Evolutionary conservation across 2,113 vertebrate species (phyloP).

Genomic region (Pelecanoides urinatrix): DNA sequence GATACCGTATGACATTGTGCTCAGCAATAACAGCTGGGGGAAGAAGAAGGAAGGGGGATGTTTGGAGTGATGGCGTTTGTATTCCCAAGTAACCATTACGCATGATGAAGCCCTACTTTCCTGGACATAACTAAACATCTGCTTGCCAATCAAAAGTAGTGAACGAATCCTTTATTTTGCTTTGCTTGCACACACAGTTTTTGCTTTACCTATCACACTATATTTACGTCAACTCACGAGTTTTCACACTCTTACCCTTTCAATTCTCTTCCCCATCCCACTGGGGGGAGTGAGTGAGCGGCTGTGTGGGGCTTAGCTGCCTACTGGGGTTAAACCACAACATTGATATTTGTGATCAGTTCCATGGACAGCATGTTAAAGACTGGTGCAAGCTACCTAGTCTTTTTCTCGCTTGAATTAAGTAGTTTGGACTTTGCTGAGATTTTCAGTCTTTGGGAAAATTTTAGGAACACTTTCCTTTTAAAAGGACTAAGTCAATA

Average conservation of each 20-base stretch:
- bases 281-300: rapidly evolving
- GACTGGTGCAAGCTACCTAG: background rate
- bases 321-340: background rate
- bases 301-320: background rate
- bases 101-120: background rate
- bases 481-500: background rate
- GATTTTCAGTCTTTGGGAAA: background rate
- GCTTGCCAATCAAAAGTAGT: background rate
- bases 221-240: background rate
- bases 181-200: background rate
- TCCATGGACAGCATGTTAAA: background rate
- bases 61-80: background rate
- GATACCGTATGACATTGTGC: rapidly evolving
- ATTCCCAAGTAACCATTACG: background rate
- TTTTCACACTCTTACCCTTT: background rate
- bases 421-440: background rate
- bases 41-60: background rate
- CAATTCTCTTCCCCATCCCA: background rate
- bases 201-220: background rate
- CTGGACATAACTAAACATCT: background rate
- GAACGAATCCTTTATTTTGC: background rate
- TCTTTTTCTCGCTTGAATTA: background rate
- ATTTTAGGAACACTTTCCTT: background rate
- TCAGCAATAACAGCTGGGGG: background rate
- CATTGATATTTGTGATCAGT: background rate